Evolutionary conservation across 2,888 invertebrate species (phyloP).

Genomic region (Actias luna): DNA sequence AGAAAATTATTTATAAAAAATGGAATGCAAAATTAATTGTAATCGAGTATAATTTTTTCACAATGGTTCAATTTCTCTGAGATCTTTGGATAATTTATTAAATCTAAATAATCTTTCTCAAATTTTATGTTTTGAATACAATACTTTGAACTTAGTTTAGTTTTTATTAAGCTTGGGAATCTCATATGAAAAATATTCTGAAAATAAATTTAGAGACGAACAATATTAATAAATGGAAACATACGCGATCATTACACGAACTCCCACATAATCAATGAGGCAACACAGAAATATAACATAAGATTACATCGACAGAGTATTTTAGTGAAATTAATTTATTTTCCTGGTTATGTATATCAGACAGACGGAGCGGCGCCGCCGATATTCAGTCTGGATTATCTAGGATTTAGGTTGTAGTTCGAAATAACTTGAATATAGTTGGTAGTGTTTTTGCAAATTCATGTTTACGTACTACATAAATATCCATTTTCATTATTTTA

Average conservation of each 20-base stretch:
- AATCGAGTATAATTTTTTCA: too few species aligned
- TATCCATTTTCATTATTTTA: neutral
- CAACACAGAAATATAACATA: conserved; percentile 39
- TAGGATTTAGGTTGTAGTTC: conserved; percentile 31
- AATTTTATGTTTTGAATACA: too few species aligned
- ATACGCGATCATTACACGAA: conserved; percentile 22
- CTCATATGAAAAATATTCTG: neutral
- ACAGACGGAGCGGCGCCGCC: conserved; percentile 58
- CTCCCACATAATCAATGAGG: conserved; percentile 30
- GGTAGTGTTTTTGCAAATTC: conserved; percentile 19
- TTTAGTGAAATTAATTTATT: conserved; percentile 67
- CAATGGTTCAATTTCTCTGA: too few species aligned
- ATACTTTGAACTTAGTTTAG: too few species aligned
- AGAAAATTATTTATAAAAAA: too few species aligned
- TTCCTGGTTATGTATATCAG: conserved; percentile 53
- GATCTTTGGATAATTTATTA: too few species aligned
- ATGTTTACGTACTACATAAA: neutral
- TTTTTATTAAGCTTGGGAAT: neutral
- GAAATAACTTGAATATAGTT: conserved; percentile 23
- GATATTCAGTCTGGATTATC: conserved; percentile 45
- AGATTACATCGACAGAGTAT: conserved; percentile 50
- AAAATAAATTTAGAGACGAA: neutral
- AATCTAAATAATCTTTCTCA: too few species aligned
- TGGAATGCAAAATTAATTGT: too few species aligned
- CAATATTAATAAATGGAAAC: neutral